Base-by-base conservation (phyloP, 2,113 vertebrate species). In the Orcinus orca region DNA sequence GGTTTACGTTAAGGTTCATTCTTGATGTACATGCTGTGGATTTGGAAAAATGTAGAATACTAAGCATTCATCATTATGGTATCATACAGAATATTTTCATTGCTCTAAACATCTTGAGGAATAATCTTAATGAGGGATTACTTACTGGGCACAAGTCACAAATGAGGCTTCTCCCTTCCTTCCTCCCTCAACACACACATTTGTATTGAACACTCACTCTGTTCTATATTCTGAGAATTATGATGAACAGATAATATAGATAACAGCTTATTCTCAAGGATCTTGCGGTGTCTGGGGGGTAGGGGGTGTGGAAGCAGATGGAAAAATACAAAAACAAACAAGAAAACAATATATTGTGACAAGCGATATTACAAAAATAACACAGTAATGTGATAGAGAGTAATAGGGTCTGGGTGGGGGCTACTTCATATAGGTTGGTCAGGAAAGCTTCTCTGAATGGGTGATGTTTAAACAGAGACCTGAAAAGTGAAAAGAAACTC, bases 401-500 rank as follows among this genome's bases (percentile, higher is more conserved):
- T 29, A 93, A 74, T 21, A 17, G 50, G 9, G 8, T 50, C 21
- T 17, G 17, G 5, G 8, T 23, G 41, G 23, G 31, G 21, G 41
- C 55, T 87, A 70, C 79, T 85, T 89, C 31, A 88, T 31, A 65
- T 20, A 84, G 23, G 38, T 68, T 70, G 44, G 33, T 77, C 44
- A 67, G 80, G 33, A 76, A 80, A 89, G 38, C 29, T 68, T 36
- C 8, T 96, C n/a, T 90, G 70, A 90, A 41, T 58, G 82, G 44
- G n/a, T 79, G 31, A 65, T 33, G 29, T 62, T 77, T 76, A 70
- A 71, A 79, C 18, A 73, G 38, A 88, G 73, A 90, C 38, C 41
- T 70, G n/a, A 80, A 83, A 90, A 81, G 50, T 65, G 71, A 62
- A 76, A 93, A 83, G 68, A 92, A 92, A 62, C 29, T 84, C 76